These are phyloP conservation scores for Psilanteris sp. DNA, from an alignment of 1,140 invertebrate species.

Conservation along the genomic window DNA sequence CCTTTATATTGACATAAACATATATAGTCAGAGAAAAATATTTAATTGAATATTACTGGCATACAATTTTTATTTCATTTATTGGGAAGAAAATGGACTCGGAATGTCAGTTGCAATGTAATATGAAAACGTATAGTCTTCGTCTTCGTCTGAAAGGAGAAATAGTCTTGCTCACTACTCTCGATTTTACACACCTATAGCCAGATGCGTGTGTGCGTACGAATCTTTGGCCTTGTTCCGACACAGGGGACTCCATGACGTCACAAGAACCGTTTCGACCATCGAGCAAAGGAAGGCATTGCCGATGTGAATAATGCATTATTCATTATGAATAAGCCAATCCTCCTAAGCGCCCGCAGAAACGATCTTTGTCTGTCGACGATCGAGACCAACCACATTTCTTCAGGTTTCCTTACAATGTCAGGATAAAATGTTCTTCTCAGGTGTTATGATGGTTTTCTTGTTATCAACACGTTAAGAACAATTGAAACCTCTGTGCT, in stretches of 20 bases:
- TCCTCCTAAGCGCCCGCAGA: slow-evolving; percentile 51
- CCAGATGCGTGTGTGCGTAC: slow-evolving; percentile 19
- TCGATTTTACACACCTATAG: slow-evolving; percentile 39
- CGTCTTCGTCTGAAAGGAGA: background rate
- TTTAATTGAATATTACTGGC: no score
- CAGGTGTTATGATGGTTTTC: slow-evolving; percentile 13
- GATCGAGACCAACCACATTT: slow-evolving; percentile 28
- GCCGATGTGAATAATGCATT: slow-evolving; percentile 61
- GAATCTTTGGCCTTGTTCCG: slow-evolving; percentile 57
- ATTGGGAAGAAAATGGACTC: slow-evolving; percentile 2
- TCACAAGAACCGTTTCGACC: slow-evolving; percentile 61
- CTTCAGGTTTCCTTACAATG: no score
- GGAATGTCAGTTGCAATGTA: slow-evolving; percentile 2
- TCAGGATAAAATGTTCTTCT: slow-evolving; percentile 2
- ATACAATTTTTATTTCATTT: no score
- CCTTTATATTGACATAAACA: no score
- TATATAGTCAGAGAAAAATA: no score
- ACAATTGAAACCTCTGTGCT: no score
- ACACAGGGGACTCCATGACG: slow-evolving; percentile 62
- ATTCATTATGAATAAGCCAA: slow-evolving; percentile 61
- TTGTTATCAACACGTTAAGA: slow-evolving; percentile 1
- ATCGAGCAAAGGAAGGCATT: slow-evolving; percentile 46
- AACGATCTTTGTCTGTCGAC: slow-evolving; percentile 57
- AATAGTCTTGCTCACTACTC: slow-evolving; percentile 37
- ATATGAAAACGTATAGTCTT: slow-evolving; percentile 24